These are phyloP conservation scores for Podilymbus podiceps DNA, from an alignment of 2,113 vertebrate genomes.

Conservation along the genomic window DNA sequence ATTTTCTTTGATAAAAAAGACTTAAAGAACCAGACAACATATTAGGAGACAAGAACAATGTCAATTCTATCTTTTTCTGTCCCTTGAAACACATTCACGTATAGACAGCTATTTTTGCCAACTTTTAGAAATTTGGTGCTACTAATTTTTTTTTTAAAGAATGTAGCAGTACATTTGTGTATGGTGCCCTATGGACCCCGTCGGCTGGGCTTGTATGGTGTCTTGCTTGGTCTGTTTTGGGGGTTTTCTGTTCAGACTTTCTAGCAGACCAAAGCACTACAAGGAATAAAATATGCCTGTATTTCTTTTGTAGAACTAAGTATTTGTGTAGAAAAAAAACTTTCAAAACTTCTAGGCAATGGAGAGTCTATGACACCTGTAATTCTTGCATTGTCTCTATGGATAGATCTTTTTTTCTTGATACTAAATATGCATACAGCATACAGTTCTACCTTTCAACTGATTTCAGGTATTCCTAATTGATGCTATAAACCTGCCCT, in stretches of 20 bases:
- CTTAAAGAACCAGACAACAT: neutral
- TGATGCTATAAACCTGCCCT: neutral
- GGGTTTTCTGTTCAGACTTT: neutral
- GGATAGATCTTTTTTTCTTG: neutral
- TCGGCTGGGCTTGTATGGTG: neutral
- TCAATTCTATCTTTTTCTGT: neutral
- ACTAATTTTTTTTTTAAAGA: neutral
- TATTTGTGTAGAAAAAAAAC: neutral
- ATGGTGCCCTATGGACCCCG: accelerated
- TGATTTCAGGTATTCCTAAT: neutral
- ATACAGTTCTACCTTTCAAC: neutral
- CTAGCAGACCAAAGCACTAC: neutral
- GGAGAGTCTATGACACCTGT: neutral
- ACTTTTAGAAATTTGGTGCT: neutral
- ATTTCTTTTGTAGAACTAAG: neutral
- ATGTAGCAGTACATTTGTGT: neutral
- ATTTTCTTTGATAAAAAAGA: too few relatives aligned
- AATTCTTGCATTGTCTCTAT: neutral
- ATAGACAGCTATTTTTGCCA: neutral
- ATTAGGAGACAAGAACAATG: neutral
- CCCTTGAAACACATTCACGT: neutral
- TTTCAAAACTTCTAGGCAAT: neutral
- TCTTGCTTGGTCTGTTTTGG: neutral
- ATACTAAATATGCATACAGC: neutral
- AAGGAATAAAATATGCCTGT: neutral